A percentile compares a stretch with the other conserved stretches of the same genome.
Conservation (phyloP, 1,140 invertebrate genomes). For the Drosophila quadrilineata region DNA sequence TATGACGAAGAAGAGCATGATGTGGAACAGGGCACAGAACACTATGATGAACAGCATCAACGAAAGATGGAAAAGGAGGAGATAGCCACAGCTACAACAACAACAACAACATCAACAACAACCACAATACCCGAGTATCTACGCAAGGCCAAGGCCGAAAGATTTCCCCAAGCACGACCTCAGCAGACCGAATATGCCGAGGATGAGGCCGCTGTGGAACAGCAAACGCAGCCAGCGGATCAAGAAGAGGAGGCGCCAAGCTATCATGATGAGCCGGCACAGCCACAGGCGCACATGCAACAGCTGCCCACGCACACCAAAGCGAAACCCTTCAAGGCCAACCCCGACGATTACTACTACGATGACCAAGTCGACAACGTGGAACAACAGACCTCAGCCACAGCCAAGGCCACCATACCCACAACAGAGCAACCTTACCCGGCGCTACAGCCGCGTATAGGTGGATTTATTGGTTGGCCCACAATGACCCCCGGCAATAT, state of each 20-base stretch:
- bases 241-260: constrained; percentile 21
- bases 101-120: constrained; percentile 23
- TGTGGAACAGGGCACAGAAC: constrained; percentile 16
- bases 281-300: constrained; percentile 49
- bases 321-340: constrained; percentile 37
- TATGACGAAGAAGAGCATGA: constrained; percentile 47
- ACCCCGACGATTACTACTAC: constrained; percentile 52
- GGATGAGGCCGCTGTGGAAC: constrained; percentile 30
- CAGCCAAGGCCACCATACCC: background rate
- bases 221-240: constrained; percentile 23
- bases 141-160: constrained; percentile 63
- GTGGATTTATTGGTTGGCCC: constrained; percentile 43
- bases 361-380: constrained; percentile 36
- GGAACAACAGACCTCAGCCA: constrained; percentile 2
- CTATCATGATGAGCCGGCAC: constrained; percentile 43
- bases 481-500: constrained; percentile 5
- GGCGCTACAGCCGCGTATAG: constrained; percentile 40
- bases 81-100: constrained; percentile 17
- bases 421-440: constrained; percentile 34
- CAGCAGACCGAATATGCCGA: constrained; percentile 47
- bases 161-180: constrained; percentile 29
- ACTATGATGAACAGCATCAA: background rate
- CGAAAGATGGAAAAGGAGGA: constrained; percentile 4
- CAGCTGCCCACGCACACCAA: constrained; percentile 34
- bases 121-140: constrained; percentile 66